These are phyloP conservation scores for Auanema freiburgensis DNA, from an alignment of 2,888 invertebrate genomes.

Conservation along the genomic window DNA sequence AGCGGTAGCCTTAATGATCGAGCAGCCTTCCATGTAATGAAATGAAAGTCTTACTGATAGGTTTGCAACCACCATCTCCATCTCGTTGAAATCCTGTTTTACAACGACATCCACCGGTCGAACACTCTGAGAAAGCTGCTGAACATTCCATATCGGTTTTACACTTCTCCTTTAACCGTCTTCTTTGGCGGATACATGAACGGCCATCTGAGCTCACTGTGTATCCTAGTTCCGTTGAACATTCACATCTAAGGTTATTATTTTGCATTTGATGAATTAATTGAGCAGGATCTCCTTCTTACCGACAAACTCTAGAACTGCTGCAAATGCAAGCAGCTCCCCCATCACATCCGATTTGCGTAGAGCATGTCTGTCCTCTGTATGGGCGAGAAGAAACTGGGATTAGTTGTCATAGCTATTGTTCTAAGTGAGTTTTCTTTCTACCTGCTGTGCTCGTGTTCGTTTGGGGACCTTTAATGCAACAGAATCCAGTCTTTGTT, in stretches of 20 bases:
- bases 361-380: constrained; percentile 31
- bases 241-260: constrained; percentile 47
- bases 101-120: constrained; percentile 58
- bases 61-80: constrained; percentile 60
- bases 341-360: constrained; percentile 41
- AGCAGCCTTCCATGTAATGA: not conserved
- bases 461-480: constrained; percentile 17
- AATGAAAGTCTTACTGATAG: constrained; percentile 34
- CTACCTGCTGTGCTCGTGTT: constrained; percentile 12
- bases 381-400: constrained; percentile 2
- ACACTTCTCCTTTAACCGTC: constrained; percentile 60
- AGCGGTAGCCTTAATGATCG: constrained; percentile 11
- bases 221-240: constrained; percentile 55
- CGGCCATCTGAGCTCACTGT: constrained; percentile 43
- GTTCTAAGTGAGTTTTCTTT: no score
- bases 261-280: not conserved
- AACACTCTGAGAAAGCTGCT: constrained; percentile 59
- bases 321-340: constrained; percentile 53
- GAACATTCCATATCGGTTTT: constrained; percentile 58
- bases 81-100: constrained; percentile 59
- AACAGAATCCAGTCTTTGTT: constrained; percentile 53
- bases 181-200: constrained; percentile 48
- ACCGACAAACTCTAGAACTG: constrained; percentile 32
- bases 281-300: constrained; percentile 21
- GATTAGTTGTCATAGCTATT: no score